A percentile compares a stretch with the other conserved stretches of the same genome.
phyloP scores from a whole-genome alignment of 2,888 invertebrate species.

The Coelinius sp. region DNA sequence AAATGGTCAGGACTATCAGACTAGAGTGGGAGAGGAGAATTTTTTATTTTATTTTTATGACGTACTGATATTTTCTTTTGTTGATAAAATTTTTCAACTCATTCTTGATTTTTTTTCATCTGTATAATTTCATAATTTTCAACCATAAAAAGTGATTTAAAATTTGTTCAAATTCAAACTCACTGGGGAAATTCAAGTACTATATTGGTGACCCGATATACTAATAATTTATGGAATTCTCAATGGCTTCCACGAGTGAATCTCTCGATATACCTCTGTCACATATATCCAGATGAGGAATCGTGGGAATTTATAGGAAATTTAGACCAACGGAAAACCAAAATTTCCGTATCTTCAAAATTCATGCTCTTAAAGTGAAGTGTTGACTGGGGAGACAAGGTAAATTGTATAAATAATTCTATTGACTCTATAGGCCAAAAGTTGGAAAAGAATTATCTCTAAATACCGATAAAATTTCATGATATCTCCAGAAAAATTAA shows the following conservation, averaged over 20 bases:
- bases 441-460: neutral
- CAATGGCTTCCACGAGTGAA: conserved; percentile 5
- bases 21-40: neutral
- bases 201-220: conserved; percentile 26
- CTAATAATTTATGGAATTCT: conserved; percentile 38
- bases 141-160: neutral
- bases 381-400: too few relatives aligned
- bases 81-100: neutral
- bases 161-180: neutral
- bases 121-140: too few relatives aligned
- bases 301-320: neutral
- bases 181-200: conserved; percentile 2
- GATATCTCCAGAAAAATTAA: too few relatives aligned
- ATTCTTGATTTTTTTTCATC: neutral
- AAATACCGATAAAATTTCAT: too few relatives aligned
- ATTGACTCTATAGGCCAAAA: neutral
- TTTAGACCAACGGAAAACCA: neutral
- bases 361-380: neutral
- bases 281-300: conserved; percentile 1
- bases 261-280: neutral
- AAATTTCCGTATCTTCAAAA: neutral
- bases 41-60: neutral
- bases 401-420: neutral
- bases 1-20: neutral
- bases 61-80: too few relatives aligned